A percentile compares a stretch with the other conserved stretches of the same genome.
phyloP scores from a whole-genome alignment of 2,888 invertebrate species.

The Drosophila testacea region DNA sequence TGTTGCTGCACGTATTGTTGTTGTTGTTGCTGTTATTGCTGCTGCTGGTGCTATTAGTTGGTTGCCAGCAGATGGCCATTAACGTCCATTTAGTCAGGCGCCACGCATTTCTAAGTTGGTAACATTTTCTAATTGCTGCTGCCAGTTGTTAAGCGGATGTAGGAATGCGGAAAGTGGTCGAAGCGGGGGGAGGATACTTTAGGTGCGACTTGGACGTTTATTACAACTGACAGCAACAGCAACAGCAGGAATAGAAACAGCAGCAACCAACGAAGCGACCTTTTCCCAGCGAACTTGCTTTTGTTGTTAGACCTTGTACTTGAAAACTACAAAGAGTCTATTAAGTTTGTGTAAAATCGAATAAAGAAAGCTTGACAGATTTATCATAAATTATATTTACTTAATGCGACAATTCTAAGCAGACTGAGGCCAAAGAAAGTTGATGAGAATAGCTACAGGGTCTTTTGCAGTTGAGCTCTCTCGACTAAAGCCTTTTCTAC shows the following conservation, averaged over 20 bases:
- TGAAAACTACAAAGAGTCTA: too few species aligned
- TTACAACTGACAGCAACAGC: slow-evolving; percentile 66
- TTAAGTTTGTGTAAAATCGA: too few species aligned
- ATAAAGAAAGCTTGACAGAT: too few species aligned
- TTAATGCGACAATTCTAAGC: too few species aligned
- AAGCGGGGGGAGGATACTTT: slow-evolving; percentile 3
- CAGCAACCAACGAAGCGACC: slow-evolving; percentile 10
- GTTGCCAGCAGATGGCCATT: slow-evolving; percentile 79
- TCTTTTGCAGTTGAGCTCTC: too few species aligned
- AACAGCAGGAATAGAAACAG: slow-evolving; percentile 1
- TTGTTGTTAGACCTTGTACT: slow-evolving; percentile 13
- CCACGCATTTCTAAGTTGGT: slow-evolving; percentile 78
- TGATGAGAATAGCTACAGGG: too few species aligned
- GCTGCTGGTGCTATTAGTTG: slow-evolving; percentile 72
- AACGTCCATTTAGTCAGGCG: slow-evolving; percentile 79
- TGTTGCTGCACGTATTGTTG: slow-evolving; percentile 55
- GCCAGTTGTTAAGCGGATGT: slow-evolving; percentile 58
- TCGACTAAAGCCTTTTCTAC: too few species aligned
- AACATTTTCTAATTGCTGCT: slow-evolving; percentile 78
- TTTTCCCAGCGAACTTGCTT: slow-evolving; percentile 34
- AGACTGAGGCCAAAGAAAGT: too few species aligned
- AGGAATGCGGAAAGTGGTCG: background rate
- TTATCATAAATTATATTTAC: too few species aligned
- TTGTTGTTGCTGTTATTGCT: slow-evolving; percentile 35
- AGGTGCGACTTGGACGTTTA: slow-evolving; percentile 68